phyloP scores from a whole-genome alignment of 2,113 vertebrate species.

The Gobiocypris rarus region DNA sequence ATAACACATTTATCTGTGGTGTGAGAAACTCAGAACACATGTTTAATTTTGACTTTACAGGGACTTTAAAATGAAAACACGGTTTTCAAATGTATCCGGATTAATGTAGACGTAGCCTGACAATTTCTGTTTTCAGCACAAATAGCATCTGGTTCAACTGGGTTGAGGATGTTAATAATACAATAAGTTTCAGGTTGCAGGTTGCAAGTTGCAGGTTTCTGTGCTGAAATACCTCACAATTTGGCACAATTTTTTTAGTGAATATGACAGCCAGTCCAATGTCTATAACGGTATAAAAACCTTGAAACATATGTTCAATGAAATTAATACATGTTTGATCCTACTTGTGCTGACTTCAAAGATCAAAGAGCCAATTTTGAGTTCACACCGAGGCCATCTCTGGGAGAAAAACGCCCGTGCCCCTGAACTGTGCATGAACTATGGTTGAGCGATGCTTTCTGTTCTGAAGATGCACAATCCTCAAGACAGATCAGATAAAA shows the following conservation, averaged over 20 bases:
- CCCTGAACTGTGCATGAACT: conserved; percentile 41
- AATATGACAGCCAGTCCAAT: not conserved
- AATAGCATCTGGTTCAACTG: not conserved
- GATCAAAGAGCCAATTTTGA: conserved; percentile 24
- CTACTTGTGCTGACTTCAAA: not conserved
- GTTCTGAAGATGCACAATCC: conserved; percentile 32
- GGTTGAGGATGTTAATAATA: not conserved
- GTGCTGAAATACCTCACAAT: not conserved
- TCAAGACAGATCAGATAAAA: conserved; percentile 40
- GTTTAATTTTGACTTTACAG: too few species aligned
- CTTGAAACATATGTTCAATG: not conserved
- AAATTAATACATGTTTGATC: conserved; percentile 21
- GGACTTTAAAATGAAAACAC: too few species aligned
- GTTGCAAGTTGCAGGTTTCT: not conserved
- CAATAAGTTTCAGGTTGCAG: not conserved
- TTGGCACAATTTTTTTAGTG: not conserved
- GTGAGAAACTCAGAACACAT: too few species aligned
- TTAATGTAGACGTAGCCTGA: not conserved
- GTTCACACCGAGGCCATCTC: conserved; percentile 3
- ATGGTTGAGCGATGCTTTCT: conserved; percentile 31
- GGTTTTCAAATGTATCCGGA: too few species aligned
- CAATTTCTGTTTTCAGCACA: not conserved
- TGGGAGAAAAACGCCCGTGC: not conserved
- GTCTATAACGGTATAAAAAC: not conserved
- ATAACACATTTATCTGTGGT: too few species aligned